Base-by-base conservation (phyloP, 2,797 vertebrate genomes). In the Parauchenoglanis punctatus region DNA sequence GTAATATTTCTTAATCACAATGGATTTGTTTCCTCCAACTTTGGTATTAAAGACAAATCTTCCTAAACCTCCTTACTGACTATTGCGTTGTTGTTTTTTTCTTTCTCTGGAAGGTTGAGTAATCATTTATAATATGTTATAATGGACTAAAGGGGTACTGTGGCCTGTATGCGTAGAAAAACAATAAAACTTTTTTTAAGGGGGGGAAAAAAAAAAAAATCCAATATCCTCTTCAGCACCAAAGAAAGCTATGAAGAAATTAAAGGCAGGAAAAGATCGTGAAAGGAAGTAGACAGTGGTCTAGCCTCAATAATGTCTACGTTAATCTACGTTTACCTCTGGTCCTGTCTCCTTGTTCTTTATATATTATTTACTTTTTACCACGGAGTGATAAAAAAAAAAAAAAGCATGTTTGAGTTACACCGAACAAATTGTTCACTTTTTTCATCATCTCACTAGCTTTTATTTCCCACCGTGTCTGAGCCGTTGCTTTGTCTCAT, bases 381-480 rank as follows among this genome's bases (percentile, higher is more conserved):
- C 0, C 10, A 40, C 54, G 25, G 46, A 54, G 13, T 52, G 1
- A 35, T 35, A 35, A 35, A 40, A 40, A 40, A 52, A 20, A 31
- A 56, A 13, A 15, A 52, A 49, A 67, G 17, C 8, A 20, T 54
- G 63, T 68, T 49, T 31, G 23, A 72, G 10, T 52, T 65, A 82
- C 59, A 63, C 35, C 2, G 25, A 65, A 63, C 40, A 40, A 13
- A 25, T 44, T n/a, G 23, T 56, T n/a, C 18, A 44, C 13, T 63
- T 54, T 81, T 2, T 2, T 70, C 5, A 20, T 11, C 2, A 1
- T 78, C 52, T n/a, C 44, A 2, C 70, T 18, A 23, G 8, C 35
- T 49, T 49, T 44, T 4, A 4, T 44, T 58, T 49, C 87, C 87
- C 89, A 84, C 84, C 52, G 85, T 77, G 84, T 35, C 52, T 7